Percentiles rank a stretch among this genome's conserved stretches.
These are phyloP conservation scores for Papilio gigon DNA, from an alignment of 2,888 invertebrate genomes.

Conservation along the genomic window DNA sequence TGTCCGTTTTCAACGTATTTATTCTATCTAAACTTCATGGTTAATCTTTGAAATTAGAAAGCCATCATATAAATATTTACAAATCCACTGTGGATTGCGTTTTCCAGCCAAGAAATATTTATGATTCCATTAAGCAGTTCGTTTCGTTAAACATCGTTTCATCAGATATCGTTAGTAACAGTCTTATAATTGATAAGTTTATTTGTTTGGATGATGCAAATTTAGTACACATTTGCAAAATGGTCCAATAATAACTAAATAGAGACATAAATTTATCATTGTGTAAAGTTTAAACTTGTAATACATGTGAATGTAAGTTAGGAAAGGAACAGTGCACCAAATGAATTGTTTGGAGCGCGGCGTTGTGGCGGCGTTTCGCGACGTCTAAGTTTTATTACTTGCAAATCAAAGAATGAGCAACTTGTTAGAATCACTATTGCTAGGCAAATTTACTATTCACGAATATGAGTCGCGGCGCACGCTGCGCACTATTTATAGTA, in stretches of 20 bases:
- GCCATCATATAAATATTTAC: slow-evolving; percentile 51
- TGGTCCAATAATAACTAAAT: background rate
- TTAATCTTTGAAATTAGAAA: slow-evolving; percentile 66
- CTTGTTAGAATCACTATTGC: slow-evolving; percentile 43
- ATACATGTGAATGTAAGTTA: slow-evolving; percentile 28
- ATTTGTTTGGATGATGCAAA: background rate
- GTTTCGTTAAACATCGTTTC: background rate
- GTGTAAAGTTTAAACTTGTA: slow-evolving; percentile 13
- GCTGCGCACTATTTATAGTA: slow-evolving; percentile 41
- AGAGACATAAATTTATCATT: slow-evolving; percentile 9
- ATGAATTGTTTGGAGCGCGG: slow-evolving; percentile 31
- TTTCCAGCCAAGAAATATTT: background rate
- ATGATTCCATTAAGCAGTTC: slow-evolving; percentile 13
- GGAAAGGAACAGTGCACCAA: slow-evolving; percentile 18
- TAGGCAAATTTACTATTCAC: slow-evolving; percentile 39
- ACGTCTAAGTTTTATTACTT: slow-evolving; percentile 39
- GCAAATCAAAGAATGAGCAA: slow-evolving; percentile 43
- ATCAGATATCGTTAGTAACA: background rate
- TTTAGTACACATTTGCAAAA: background rate
- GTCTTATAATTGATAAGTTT: background rate
- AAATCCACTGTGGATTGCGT: slow-evolving; percentile 25
- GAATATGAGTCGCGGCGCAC: slow-evolving; percentile 39
- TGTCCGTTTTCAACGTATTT: slow-evolving; percentile 77
- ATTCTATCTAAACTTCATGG: slow-evolving; percentile 69
- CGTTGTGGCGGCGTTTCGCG: slow-evolving; percentile 20